Base-by-base conservation (phyloP, 2,113 vertebrate species). In the Tupaia tana region DNA sequence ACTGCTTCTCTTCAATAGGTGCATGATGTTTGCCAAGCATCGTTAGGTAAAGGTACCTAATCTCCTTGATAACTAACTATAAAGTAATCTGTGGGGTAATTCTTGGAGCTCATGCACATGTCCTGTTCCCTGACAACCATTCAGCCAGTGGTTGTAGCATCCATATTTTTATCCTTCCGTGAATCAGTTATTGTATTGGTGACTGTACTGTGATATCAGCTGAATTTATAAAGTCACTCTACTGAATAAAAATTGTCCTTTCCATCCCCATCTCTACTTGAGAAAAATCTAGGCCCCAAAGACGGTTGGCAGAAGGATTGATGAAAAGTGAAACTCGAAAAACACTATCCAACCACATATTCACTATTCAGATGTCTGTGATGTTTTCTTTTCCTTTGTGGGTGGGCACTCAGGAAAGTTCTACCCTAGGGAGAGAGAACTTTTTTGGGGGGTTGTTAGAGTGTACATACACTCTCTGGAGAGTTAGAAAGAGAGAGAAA, bases 221-320 rank as follows among this genome's bases (percentile, higher is more conserved):
- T 77, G 34, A 82, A 70, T 34, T 78, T 93, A 34, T 70, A n/a
- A 90, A 85, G 92, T 87, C 59, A 29, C 34, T 91, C 88, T 78
- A 69, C 4, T 81, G 66, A 43, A 71, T 15, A 83, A 79, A 80
- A 74, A 31, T 31, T 34, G 29, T 90, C 24, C 18, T 69, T 91
- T 85, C 58, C 19, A 20, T 18, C 7, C 2, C 9, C 3, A 20
- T 77, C 14, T 24, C 70, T 83, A 7, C 66, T 82, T 89, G 66
- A 12, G 56, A 27, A 71, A 81, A 83, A 34, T 43, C 18, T 86
- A 75, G 80, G 18, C 43, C 27, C 54, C 34, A 78, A 31, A 90
- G 78, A 89, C 58, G 70, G 52, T 56, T 73, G 54, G 15, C 27
- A 64, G 82, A 66, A 6, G 19, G 77, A 77, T 4, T 4, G 12